Percentiles rank a stretch among this genome's conserved stretches.
Conservation (phyloP, 2,797 vertebrate species). For the Champsocephalus gunnari region DNA sequence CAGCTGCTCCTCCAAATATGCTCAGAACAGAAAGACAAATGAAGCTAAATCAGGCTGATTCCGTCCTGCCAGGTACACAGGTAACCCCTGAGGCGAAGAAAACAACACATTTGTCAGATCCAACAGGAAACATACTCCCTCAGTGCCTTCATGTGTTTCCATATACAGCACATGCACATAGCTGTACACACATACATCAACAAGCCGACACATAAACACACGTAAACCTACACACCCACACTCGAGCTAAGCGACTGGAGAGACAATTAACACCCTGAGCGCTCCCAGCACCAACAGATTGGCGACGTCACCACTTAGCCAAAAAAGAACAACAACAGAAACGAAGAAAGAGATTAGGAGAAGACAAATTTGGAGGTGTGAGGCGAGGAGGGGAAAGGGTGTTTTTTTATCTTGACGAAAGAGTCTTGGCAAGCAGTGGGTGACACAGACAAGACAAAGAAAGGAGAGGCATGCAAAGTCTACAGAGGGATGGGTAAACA, state of each 20-base stretch:
- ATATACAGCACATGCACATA: slow-evolving; percentile 26
- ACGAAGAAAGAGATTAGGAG: slow-evolving; percentile 48
- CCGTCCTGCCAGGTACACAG: slow-evolving; percentile 26
- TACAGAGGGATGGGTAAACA: slow-evolving; percentile 62
- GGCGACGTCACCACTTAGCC: slow-evolving; percentile 60
- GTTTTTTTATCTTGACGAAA: slow-evolving; percentile 45
- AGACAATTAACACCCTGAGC: slow-evolving; percentile 72
- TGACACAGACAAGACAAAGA: slow-evolving; percentile 30
- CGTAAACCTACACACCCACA: slow-evolving; percentile 52
- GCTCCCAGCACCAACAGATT: slow-evolving; percentile 70
- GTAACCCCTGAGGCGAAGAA: slow-evolving; percentile 26
- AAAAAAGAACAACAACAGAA: slow-evolving; percentile 65
- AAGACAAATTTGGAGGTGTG: slow-evolving; percentile 63
- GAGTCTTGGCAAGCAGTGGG: slow-evolving; percentile 35
- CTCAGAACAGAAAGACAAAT: slow-evolving; percentile 36
- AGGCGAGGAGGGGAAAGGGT: slow-evolving; percentile 31
- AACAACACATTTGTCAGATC: slow-evolving; percentile 55
- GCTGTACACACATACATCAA: slow-evolving; percentile 23
- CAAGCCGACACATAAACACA: slow-evolving; percentile 41
- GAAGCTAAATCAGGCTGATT: slow-evolving; percentile 40
- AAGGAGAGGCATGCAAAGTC: slow-evolving; percentile 36
- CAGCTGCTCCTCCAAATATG: too few species aligned
- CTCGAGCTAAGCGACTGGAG: slow-evolving; percentile 54
- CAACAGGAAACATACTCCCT: slow-evolving; percentile 38
- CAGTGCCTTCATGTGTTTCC: slow-evolving; percentile 36